Conservation (phyloP, 2,113 vertebrate genomes). For the Oryzias celebensis region DNA sequence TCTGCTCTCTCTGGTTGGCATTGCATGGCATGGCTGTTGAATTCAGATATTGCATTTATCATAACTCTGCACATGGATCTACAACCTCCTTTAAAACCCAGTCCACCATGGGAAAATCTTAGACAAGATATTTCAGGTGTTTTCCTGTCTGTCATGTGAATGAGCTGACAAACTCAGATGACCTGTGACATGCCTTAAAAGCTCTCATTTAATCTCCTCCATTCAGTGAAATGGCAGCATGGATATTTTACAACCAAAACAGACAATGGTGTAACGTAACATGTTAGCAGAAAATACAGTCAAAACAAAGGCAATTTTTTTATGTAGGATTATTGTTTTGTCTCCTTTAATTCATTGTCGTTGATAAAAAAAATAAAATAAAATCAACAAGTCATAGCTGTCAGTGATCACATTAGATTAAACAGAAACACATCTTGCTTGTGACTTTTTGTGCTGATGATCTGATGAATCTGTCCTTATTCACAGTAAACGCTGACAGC, state of each 20-base stretch:
- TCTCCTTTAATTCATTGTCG: slow-evolving; percentile 11
- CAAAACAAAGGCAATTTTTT: not conserved
- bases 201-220: slow-evolving; percentile 3
- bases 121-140: no score
- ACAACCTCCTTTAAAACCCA: not conserved
- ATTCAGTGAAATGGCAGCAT: not conserved
- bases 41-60: not conserved
- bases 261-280: not conserved
- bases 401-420: slow-evolving; percentile 32
- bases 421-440: slow-evolving; percentile 13
- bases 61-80: slow-evolving; percentile 7
- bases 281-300: not conserved
- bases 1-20: no score
- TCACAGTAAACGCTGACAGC: slow-evolving; percentile 42
- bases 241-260: slow-evolving; percentile 14
- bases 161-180: not conserved
- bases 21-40: not conserved
- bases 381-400: slow-evolving; percentile 32
- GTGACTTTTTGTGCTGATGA: slow-evolving; percentile 23
- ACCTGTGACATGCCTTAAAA: not conserved
- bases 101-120: no score
- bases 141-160: no score
- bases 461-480: slow-evolving; percentile 38
- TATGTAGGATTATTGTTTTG: not conserved
- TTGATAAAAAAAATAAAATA: slow-evolving; percentile 12